A percentile compares a stretch with the other conserved stretches of the same genome.
phyloP scores from a whole-genome alignment of 2,888 invertebrate species.

The Tachina grossa region DNA sequence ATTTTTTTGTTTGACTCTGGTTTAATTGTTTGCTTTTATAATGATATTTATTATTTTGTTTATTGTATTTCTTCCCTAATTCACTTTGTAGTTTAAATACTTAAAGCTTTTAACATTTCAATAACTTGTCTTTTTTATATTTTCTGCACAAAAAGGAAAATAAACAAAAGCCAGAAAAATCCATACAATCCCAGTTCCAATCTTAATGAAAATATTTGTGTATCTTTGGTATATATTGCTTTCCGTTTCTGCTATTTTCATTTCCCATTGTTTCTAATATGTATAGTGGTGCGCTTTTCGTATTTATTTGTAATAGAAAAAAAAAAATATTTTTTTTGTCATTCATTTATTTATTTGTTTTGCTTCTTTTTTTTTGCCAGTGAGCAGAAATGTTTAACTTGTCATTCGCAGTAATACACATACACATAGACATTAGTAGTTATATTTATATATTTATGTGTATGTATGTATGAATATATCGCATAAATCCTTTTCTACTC shows the following conservation, averaged over 20 bases:
- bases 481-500: slow-evolving; percentile 43
- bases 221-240: slow-evolving; percentile 9
- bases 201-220: slow-evolving; percentile 66
- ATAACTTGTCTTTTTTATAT: background rate
- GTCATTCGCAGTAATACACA: slow-evolving; percentile 60
- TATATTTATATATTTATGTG: too few relatives aligned
- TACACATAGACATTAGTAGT: background rate
- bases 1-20: too few relatives aligned
- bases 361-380: background rate
- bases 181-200: slow-evolving; percentile 44
- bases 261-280: slow-evolving; percentile 36
- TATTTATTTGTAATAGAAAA: slow-evolving; percentile 49
- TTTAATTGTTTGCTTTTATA: background rate
- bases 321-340: slow-evolving; percentile 23
- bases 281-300: background rate
- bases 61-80: slow-evolving; percentile 12
- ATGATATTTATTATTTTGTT: slow-evolving; percentile 11
- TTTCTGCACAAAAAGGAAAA: background rate
- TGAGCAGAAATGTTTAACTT: slow-evolving; percentile 51
- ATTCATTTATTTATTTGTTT: background rate
- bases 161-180: slow-evolving; percentile 51
- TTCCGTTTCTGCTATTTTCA: background rate
- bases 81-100: slow-evolving; percentile 6
- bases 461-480: background rate
- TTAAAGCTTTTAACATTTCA: slow-evolving; percentile 26